Percentiles rank a stretch among this genome's conserved stretches.
Evolutionary conservation across 2,113 vertebrate species (phyloP).

Genomic region (Callipepla squamata): DNA sequence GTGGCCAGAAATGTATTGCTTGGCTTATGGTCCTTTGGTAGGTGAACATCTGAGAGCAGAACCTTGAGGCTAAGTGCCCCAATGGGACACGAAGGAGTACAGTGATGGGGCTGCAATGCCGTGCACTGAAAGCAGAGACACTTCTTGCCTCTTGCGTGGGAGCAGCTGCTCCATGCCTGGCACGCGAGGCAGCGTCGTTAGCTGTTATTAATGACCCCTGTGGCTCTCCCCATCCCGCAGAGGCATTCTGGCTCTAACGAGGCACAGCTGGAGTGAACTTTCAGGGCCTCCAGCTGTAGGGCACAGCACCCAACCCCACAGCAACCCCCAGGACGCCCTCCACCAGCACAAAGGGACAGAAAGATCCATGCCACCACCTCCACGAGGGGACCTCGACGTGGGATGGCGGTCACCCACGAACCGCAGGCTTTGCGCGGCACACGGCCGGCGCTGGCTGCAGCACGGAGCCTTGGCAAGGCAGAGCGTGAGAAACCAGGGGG

Average conservation of each 20-base stretch:
- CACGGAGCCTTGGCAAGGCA: slow-evolving; percentile 81
- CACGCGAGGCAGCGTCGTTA: slow-evolving; percentile 10
- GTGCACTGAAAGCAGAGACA: background rate
- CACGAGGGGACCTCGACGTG: slow-evolving; percentile 43
- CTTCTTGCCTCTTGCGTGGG: background rate
- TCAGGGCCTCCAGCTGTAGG: slow-evolving; percentile 82
- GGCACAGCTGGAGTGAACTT: slow-evolving; percentile 83
- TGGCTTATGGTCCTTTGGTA: rapidly evolving
- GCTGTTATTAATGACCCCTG: slow-evolving; percentile 84
- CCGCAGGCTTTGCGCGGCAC: no score
- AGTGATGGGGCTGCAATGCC: rapidly evolving
- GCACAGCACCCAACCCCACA: background rate
- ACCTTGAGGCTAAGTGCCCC: background rate
- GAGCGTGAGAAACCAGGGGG: slow-evolving; percentile 93
- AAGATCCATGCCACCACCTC: background rate
- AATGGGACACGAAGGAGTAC: background rate
- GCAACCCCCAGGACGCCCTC: background rate
- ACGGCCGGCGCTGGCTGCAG: slow-evolving; percentile 73
- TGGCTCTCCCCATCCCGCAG: slow-evolving; percentile 68
- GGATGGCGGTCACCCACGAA: background rate
- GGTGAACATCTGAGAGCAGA: background rate
- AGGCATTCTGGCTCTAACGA: slow-evolving; percentile 84
- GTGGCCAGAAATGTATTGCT: background rate
- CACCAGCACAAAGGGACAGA: background rate
- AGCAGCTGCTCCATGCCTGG: background rate